Conservation (phyloP, 2,797 vertebrate species). For the Chelidonichthys spinosus region DNA sequence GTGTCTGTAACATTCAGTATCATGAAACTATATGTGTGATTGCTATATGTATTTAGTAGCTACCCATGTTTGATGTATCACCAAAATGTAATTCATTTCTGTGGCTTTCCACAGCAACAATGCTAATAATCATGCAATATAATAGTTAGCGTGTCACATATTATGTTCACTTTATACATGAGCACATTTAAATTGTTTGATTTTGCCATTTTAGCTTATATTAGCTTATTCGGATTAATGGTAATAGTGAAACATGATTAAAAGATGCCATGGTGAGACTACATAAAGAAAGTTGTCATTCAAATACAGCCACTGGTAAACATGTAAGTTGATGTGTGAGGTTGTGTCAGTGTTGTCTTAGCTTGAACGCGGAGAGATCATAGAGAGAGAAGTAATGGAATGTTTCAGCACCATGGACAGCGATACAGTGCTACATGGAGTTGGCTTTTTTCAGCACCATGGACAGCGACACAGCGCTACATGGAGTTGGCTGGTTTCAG, state of each 20-base stretch:
- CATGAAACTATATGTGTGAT: neutral
- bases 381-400: neutral
- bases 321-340: neutral
- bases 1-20: neutral
- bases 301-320: neutral
- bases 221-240: neutral
- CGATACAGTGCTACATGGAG: neutral
- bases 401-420: slow-evolving; percentile 8
- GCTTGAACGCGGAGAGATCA: neutral
- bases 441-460: neutral
- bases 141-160: neutral
- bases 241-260: neutral
- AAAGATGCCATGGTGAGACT: neutral
- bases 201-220: neutral
- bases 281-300: neutral
- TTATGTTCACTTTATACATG: neutral
- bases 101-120: neutral
- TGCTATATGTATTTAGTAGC: neutral
- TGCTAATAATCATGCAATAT: slow-evolving; percentile 1
- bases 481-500: slow-evolving; percentile 31
- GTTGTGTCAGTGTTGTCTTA: too few species aligned
- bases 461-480: slow-evolving; percentile 12
- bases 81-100: neutral
- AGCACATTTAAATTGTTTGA: neutral
- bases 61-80: neutral